A percentile compares a stretch with the other conserved stretches of the same genome.
Conservation (phyloP, 2,797 vertebrate genomes). For the Poeciliopsis paucimaculata region DNA sequence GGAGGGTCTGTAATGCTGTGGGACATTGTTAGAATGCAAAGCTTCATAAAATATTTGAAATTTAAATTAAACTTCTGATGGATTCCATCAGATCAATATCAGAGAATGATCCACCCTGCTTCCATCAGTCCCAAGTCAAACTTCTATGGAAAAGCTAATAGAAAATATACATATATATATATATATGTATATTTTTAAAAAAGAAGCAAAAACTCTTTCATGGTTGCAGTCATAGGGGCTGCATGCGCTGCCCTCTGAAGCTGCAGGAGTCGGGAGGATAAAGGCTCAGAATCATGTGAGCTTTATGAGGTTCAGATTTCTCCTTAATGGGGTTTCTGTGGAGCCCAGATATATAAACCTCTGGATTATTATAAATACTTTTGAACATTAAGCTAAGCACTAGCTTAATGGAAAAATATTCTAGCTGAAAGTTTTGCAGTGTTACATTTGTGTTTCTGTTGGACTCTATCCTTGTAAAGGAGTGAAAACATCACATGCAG, state of each 20-base stretch:
- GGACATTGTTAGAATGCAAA: neutral
- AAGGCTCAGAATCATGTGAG: neutral
- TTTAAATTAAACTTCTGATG: neutral
- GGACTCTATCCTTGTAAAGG: neutral
- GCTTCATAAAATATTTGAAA: neutral
- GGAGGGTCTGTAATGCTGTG: neutral
- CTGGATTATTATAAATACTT: neutral
- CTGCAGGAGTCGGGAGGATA: neutral
- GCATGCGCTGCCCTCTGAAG: neutral
- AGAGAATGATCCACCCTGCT: neutral
- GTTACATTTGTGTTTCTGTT: neutral
- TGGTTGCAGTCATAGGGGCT: no score
- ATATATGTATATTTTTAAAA: neutral
- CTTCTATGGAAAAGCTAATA: neutral
- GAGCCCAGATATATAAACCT: neutral
- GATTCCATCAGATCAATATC: neutral
- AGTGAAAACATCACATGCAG: neutral
- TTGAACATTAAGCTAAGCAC: neutral
- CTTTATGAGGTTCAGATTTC: neutral
- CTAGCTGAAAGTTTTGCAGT: neutral
- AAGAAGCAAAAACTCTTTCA: no score
- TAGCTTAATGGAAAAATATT: neutral
- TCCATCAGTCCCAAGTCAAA: neutral
- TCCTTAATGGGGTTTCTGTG: neutral
- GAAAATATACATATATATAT: neutral